Conservation (phyloP, 2,888 invertebrate genomes). For the Campopleginae sp. region DNA sequence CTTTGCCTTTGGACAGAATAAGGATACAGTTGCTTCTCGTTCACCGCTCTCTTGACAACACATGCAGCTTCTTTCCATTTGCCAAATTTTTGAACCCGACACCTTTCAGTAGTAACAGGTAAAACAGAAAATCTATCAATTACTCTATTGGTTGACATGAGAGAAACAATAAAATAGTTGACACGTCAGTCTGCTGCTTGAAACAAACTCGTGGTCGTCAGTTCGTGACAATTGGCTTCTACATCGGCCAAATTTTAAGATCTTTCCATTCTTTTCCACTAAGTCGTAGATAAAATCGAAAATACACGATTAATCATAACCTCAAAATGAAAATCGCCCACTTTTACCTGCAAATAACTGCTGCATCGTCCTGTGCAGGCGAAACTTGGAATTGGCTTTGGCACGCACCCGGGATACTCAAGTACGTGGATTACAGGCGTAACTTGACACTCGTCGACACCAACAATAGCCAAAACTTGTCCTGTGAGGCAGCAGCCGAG, state of each 20-base stretch:
- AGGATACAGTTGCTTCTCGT: constrained; percentile 94
- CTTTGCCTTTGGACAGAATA: constrained; percentile 95
- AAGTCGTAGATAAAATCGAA: background rate
- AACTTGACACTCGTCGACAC: constrained; percentile 93
- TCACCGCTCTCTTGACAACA: constrained; percentile 98
- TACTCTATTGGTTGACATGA: background rate
- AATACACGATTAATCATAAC: background rate
- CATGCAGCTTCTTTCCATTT: constrained; percentile 97
- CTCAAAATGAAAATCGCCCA: background rate
- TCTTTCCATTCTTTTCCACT: background rate
- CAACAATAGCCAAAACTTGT: constrained; percentile 80
- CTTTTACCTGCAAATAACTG: constrained; percentile 94
- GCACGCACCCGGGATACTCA: constrained; percentile 95
- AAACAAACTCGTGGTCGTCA: background rate
- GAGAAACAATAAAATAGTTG: background rate
- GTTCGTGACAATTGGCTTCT: constrained; percentile 4
- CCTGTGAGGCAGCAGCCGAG: constrained; percentile 71
- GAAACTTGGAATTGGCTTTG: constrained; percentile 96
- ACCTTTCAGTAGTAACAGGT: constrained; percentile 87
- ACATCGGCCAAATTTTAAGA: background rate
- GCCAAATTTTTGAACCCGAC: constrained; percentile 97
- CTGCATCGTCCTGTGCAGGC: constrained; percentile 96
- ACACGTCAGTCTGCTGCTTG: background rate
- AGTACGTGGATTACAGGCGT: constrained; percentile 96
- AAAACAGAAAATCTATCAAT: constrained; percentile 43